These are phyloP conservation scores for Drosophila pallidifrons DNA, from an alignment of 1,140 invertebrate genomes.

Conservation along the genomic window DNA sequence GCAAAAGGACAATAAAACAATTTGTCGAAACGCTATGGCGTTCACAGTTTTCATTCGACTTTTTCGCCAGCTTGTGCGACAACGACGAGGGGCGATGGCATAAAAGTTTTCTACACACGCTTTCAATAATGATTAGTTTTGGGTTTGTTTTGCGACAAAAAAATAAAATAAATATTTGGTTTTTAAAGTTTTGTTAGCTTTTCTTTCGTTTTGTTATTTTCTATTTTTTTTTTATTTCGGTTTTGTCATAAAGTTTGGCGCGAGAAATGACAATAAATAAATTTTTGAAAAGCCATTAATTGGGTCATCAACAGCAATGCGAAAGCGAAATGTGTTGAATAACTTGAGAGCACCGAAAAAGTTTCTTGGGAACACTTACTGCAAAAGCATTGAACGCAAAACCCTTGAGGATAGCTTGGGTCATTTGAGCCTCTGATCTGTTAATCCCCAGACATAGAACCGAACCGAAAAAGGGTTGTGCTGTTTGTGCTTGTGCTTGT, in stretches of 20 bases:
- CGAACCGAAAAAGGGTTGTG: slow-evolving; percentile 43
- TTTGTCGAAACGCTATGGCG: slow-evolving; percentile 70
- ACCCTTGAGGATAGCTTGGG: slow-evolving; percentile 28
- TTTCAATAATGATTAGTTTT: slow-evolving; percentile 77
- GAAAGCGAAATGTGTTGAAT: slow-evolving; percentile 23
- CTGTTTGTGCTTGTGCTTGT: neutral
- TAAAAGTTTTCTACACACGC: slow-evolving; percentile 60
- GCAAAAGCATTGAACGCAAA: slow-evolving; percentile 31
- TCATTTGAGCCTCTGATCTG: slow-evolving; percentile 55
- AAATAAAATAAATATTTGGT: slow-evolving; percentile 32
- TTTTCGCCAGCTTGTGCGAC: slow-evolving; percentile 21
- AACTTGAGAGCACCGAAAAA: slow-evolving; percentile 38
- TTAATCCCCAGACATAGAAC: slow-evolving; percentile 40
- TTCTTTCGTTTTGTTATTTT: too few relatives aligned
- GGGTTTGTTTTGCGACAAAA: slow-evolving; percentile 20
- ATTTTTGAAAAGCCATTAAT: slow-evolving; percentile 49
- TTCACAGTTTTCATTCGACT: slow-evolving; percentile 64
- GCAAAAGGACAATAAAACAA: slow-evolving; percentile 68
- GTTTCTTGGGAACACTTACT: slow-evolving; percentile 34
- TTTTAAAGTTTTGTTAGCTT: slow-evolving; percentile 48
- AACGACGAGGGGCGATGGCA: neutral
- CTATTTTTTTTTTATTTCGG: slow-evolving; percentile 2
- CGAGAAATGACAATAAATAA: slow-evolving; percentile 59
- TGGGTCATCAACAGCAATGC: slow-evolving; percentile 42
- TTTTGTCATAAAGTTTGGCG: slow-evolving; percentile 28